Evolutionary conservation across 2,797 vertebrate genomes (phyloP), one percentile per base, ranked within the genome.

Genomic region (Gallirallus australis): DNA sequence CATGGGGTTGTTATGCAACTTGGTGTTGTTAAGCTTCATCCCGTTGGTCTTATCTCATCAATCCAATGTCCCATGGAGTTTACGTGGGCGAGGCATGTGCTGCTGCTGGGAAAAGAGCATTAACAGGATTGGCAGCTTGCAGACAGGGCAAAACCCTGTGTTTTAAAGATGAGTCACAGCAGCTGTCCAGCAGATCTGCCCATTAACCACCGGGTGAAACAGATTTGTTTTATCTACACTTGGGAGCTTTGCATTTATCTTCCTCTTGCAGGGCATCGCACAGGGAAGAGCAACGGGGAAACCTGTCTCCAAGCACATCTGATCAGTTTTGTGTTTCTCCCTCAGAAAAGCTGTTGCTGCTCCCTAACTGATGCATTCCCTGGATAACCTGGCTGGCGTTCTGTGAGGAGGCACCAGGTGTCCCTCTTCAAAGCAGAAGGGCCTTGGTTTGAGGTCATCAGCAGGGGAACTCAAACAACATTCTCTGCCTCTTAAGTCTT

Each of bases 41-140:
- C 42, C 42, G 16, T 19, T 45, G 42, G 42, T 45, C 42, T 45
- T 18, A 45, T 45, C 42, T 45, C 42, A 45, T 45, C 8, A 9
- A 45, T 45, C 42, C 42, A 45, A 4, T 47, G 14, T 24, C 11
- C 19, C 1, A 1, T 4, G 33, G 33, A 39, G 42, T 31, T 64
- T 42, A 20, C 53, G 12, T 0, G 3, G 39, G 15, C 1, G 11
- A 83, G 8, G 11, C 8, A 15, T 2, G 3, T 8, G 28, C 16
- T 64, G 18, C 57, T 53, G 13, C 48, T 56, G 27, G 17, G 52
- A 73, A 60, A 9, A 45, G 7, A n/a, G 5, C 28, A 30, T 73
- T 53, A 35, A 16, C 8, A 15, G 2, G 12, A 9, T 5, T 23
- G 45, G 4, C 30, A 69, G 12, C 6, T 54, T 72, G 37, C 8